Conservation (phyloP, 2,797 vertebrate genomes). For the Mormyrus hasselquistii region DNA sequence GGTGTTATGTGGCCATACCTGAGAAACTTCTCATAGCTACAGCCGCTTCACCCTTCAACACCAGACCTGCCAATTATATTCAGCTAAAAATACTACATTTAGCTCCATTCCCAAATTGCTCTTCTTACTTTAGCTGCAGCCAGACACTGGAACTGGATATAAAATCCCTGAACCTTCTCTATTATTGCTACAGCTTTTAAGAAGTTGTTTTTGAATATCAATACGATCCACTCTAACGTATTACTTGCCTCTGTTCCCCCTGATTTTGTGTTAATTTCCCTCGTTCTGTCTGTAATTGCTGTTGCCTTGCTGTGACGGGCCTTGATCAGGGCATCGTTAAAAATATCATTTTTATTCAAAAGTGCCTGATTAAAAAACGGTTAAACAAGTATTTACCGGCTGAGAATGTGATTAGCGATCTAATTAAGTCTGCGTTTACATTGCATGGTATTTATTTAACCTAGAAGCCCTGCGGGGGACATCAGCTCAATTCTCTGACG, state of each 20-base stretch:
- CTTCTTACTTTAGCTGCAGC: not conserved
- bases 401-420: not conserved
- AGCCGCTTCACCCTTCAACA: not conserved
- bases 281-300: not conserved
- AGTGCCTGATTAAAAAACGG: not conserved
- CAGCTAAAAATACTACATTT: constrained; percentile 12
- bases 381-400: not conserved
- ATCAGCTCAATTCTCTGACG: not conserved
- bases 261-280: not conserved
- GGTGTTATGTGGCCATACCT: not conserved
- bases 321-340: not conserved
- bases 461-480: not conserved
- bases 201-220: not conserved
- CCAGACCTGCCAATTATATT: constrained; percentile 13
- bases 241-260: not conserved
- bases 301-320: not conserved
- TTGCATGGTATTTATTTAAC: constrained; percentile 9
- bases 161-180: not conserved
- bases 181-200: not conserved
- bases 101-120: not conserved
- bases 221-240: not conserved
- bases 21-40: not conserved
- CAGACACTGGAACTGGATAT: not conserved
- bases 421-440: constrained; percentile 7
- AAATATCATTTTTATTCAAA: not conserved